Conservation (phyloP, 2,797 vertebrate genomes). For the Glossophaga mutica region DNA sequence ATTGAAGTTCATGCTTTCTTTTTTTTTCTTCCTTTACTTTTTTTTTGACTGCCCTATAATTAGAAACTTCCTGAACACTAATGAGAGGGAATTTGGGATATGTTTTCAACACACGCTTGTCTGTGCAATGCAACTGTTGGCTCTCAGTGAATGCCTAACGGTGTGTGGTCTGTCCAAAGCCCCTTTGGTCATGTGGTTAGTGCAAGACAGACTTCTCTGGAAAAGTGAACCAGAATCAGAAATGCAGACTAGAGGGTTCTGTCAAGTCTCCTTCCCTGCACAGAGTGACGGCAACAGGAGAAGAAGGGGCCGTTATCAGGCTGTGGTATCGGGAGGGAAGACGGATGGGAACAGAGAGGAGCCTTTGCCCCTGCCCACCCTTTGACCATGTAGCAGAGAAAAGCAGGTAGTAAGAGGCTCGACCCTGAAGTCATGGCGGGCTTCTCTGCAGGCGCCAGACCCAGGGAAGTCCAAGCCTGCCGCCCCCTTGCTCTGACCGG, state of each 20-base stretch:
- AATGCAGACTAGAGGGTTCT: not conserved
- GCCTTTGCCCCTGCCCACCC: not conserved
- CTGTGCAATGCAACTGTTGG: not conserved
- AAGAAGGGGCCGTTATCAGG: not conserved
- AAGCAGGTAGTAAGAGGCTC: not conserved
- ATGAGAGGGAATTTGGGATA: not conserved
- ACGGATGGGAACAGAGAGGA: not conserved
- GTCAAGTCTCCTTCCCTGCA: not conserved
- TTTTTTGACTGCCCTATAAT: not conserved
- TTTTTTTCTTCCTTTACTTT: not conserved
- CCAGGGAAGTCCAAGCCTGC: not conserved
- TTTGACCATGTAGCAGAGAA: not conserved
- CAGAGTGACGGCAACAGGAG: not conserved
- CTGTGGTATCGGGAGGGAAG: not conserved
- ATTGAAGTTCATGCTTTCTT: not conserved
- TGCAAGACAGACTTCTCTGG: not conserved
- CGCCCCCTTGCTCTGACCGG: not conserved
- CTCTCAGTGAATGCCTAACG: not conserved
- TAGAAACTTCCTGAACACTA: conserved; percentile 36
- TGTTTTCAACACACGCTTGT: not conserved
- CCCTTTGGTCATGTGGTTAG: not conserved
- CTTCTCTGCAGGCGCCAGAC: not conserved
- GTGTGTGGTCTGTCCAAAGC: not conserved
- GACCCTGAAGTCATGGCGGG: not conserved
- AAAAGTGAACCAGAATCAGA: not conserved